Percentiles rank a stretch among this genome's conserved stretches.
These are phyloP conservation scores for Poeciliopsis paucimaculata DNA, from an alignment of 2,797 vertebrate genomes.

Conservation along the genomic window DNA sequence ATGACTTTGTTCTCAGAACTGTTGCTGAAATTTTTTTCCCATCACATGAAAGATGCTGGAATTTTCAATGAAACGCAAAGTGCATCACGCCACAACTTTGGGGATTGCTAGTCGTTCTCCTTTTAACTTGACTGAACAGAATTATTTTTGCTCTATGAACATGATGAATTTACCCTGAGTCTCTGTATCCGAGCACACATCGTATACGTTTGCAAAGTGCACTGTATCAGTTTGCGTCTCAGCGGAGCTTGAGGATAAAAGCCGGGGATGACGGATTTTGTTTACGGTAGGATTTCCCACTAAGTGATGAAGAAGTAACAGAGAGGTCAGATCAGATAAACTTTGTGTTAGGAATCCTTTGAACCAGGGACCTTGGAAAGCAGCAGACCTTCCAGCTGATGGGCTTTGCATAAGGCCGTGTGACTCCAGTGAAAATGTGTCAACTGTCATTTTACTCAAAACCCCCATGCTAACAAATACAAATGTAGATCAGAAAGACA, in stretches of 20 bases:
- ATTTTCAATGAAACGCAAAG: neutral
- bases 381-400: constrained; percentile 14
- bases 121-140: neutral
- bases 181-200: constrained; percentile 15
- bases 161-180: constrained; percentile 9
- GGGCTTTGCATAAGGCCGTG: neutral
- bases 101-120: neutral
- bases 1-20: neutral
- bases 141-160: constrained; percentile 1
- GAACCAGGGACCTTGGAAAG: constrained; percentile 27
- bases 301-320: constrained; percentile 29
- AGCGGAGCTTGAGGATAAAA: constrained; percentile 38
- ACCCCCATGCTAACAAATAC: neutral
- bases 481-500: neutral
- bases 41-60: neutral
- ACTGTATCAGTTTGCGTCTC: constrained; percentile 56
- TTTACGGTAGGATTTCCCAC: constrained; percentile 59
- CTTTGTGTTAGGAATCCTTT: constrained; percentile 29
- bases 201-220: neutral
- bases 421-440: constrained; percentile 8
- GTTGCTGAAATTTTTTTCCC: neutral
- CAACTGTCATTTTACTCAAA: constrained; percentile 11
- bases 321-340: constrained; percentile 49
- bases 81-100: neutral
- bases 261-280: constrained; percentile 58